Evolutionary conservation across 2,113 vertebrate genomes (phyloP), one percentile per base, ranked within the genome.

Genomic region (Pteronura brasiliensis): DNA sequence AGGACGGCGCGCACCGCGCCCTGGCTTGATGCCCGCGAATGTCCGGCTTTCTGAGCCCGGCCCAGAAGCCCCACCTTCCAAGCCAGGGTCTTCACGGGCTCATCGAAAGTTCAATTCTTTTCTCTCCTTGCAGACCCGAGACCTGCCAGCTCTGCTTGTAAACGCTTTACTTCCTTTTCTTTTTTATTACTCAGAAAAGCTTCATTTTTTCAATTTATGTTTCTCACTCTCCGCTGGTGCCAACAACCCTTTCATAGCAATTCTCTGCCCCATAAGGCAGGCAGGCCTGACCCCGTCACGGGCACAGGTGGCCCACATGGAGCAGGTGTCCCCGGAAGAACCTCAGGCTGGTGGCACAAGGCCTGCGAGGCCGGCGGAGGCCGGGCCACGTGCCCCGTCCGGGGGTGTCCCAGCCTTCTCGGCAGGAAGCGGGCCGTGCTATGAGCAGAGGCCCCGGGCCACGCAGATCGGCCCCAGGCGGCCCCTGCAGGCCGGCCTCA

Each of bases 331-430:
- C 31, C n/a, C 10, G 34, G 34, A 55, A n/a, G 77, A 10, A 20
- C 47, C 9, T n/a, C 20, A 6, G 49, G 31, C 77, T 57, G 52
- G 31, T 2, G 7, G 52, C 79, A 57, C 7, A 7, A 7, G 13
- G 7, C 14, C n/a, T 23, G 39, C 0, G 23, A 27, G 2, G 21
- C 27, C 0, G 23, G 13, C 23, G 7, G 1, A 17, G 55, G 72
- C 72, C 12, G 25, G 1, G 6, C n/a, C 23, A 9, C 23, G 15
- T 0, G 80, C 1, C 7, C 4, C 17, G 5, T 18, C 21, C 15
- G 13, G 52, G 52, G 27, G 44, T 13, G 23, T 82, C 23, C n/a
- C 23, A 4, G 14, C 13, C 7, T 59, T 39, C 52, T 5, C 15
- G 4, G n/a, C 27, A 59, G 6, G 27, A 39, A 39, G 23, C 9